phyloP scores from a whole-genome alignment of 2,113 vertebrate species.

The Penelope pileata region DNA sequence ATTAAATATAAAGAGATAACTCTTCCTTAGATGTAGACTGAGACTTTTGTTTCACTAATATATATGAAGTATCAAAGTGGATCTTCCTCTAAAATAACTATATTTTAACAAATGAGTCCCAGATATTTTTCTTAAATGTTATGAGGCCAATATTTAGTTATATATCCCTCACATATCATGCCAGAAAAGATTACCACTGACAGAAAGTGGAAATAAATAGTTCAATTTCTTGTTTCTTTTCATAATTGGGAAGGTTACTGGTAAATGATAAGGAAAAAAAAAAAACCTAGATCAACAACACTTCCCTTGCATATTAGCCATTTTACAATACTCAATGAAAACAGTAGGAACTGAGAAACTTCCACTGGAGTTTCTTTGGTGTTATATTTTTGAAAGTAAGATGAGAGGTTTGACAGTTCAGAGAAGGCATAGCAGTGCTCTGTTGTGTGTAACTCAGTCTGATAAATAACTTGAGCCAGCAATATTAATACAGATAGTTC shows the following conservation, averaged over 20 bases:
- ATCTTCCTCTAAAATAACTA: background rate
- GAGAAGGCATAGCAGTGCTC: background rate
- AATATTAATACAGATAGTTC: background rate
- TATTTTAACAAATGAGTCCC: background rate
- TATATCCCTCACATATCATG: background rate
- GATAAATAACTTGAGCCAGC: background rate
- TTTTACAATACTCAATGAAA: background rate
- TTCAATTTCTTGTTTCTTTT: background rate
- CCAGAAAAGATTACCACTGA: background rate
- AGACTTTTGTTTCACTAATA: background rate
- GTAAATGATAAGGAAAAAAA: background rate
- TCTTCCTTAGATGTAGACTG: background rate
- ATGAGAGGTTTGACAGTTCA: background rate
- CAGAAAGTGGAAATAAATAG: background rate
- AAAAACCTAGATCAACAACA: rapidly evolving
- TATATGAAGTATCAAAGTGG: background rate
- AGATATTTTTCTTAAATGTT: background rate
- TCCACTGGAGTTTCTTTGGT: background rate
- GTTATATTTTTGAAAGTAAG: background rate
- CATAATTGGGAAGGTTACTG: rapidly evolving
- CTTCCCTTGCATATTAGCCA: background rate
- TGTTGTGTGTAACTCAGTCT: background rate
- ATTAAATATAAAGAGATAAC: background rate
- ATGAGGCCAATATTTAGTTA: background rate
- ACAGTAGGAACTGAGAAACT: background rate